Evolutionary conservation across 1,140 invertebrate genomes (phyloP).

Genomic region (Melanaphis sacchari): DNA sequence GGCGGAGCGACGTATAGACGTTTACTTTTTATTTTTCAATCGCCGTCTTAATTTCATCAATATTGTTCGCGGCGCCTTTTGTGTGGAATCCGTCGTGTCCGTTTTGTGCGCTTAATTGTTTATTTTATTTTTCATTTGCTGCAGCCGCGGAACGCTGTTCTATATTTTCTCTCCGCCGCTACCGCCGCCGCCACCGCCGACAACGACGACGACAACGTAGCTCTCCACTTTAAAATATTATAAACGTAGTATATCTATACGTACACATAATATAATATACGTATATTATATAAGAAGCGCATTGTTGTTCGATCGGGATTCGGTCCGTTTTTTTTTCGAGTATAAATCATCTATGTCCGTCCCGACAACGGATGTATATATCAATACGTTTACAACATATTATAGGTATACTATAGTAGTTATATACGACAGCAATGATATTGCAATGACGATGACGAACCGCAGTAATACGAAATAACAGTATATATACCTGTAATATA

Average conservation of each 20-base stretch:
- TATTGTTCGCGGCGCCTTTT: slow-evolving; percentile 48
- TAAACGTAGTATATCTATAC: neutral
- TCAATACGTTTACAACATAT: neutral
- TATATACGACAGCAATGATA: too few relatives aligned
- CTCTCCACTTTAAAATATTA: neutral
- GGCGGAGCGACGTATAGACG: neutral
- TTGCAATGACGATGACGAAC: neutral
- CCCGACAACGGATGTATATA: neutral
- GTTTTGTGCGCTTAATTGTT: slow-evolving; percentile 53
- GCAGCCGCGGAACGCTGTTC: neutral
- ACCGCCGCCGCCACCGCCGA: neutral
- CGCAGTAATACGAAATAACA: neutral
- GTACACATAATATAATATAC: neutral
- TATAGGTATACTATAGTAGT: too few relatives aligned
- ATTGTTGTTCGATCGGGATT: neutral
- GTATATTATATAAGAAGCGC: neutral
- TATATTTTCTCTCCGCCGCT: neutral
- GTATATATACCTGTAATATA: neutral
- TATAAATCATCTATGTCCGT: neutral
- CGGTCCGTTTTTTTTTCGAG: neutral
- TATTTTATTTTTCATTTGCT: slow-evolving; percentile 29
- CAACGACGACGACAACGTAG: neutral
- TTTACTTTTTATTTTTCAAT: slow-evolving; percentile 32
- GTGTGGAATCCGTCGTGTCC: slow-evolving; percentile 31
- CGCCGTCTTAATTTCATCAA: slow-evolving; percentile 53